A percentile compares a stretch with the other conserved stretches of the same genome.
These are phyloP conservation scores for Cavia porcellus DNA, from an alignment of 2,113 vertebrate genomes.

Conservation along the genomic window DNA sequence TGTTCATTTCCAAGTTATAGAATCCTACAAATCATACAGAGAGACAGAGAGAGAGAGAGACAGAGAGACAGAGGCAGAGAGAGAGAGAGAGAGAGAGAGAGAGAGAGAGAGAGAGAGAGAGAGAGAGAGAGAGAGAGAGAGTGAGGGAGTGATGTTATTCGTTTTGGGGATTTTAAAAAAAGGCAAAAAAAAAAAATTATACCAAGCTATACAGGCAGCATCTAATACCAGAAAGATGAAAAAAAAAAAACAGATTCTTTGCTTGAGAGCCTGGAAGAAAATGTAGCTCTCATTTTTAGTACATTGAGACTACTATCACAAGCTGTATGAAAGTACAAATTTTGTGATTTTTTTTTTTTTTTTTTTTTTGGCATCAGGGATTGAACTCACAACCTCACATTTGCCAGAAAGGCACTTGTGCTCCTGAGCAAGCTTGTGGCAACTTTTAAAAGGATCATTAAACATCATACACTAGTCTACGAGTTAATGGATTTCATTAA, in stretches of 20 bases:
- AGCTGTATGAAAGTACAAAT: neutral
- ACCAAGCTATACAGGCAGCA: neutral
- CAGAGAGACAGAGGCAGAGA: neutral
- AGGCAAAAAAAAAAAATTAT: neutral
- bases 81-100: neutral
- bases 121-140: too few relatives aligned
- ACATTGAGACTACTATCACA: neutral
- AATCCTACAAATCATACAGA: neutral
- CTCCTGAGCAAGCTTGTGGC: neutral
- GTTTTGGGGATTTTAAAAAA: neutral
- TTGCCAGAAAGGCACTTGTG: too few relatives aligned
- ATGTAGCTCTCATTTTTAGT: neutral
- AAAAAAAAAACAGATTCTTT: neutral
- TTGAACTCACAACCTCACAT: too few relatives aligned
- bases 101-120: neutral
- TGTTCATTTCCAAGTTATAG: neutral
- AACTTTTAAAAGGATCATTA: neutral
- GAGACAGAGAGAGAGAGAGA: neutral
- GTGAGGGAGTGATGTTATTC: fast-evolving
- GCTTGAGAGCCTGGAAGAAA: neutral
- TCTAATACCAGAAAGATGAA: neutral
- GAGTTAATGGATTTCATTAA: neutral
- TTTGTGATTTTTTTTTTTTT: too few relatives aligned
- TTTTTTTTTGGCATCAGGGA: too few relatives aligned
- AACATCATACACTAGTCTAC: neutral